phyloP scores from a whole-genome alignment of 2,888 invertebrate genomes.

The Ophioninae sp. region DNA sequence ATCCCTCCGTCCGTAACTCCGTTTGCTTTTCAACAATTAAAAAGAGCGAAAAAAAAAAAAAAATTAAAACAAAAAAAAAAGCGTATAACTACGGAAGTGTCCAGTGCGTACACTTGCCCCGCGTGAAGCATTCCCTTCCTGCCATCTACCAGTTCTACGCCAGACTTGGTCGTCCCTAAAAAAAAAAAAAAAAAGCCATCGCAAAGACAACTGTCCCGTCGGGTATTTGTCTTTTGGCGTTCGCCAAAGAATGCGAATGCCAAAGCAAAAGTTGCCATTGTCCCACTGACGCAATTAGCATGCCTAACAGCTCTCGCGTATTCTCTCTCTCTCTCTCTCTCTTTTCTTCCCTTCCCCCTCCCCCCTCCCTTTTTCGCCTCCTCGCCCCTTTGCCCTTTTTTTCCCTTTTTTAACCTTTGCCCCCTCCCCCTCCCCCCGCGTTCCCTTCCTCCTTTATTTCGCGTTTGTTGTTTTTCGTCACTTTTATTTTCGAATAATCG shows the following conservation, averaged over 20 bases:
- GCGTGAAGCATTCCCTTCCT: too few relatives aligned
- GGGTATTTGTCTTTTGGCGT: slow-evolving; percentile 39
- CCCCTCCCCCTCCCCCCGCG: neutral
- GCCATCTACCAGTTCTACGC: too few relatives aligned
- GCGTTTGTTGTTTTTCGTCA: neutral
- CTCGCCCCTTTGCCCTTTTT: neutral
- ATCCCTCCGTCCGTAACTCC: slow-evolving; percentile 16
- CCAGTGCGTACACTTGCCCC: too few relatives aligned
- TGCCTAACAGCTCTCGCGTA: slow-evolving; percentile 43
- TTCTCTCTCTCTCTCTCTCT: neutral
- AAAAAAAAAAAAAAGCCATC: neutral
- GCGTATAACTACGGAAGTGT: too few relatives aligned
- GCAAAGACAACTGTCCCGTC: slow-evolving; percentile 3
- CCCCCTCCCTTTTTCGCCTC: neutral
- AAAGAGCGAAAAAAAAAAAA: neutral
- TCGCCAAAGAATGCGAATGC: slow-evolving; percentile 50
- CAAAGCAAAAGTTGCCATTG: slow-evolving; percentile 44
- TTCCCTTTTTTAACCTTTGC: neutral
- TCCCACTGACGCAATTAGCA: slow-evolving; percentile 55
- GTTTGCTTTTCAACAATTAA: neutral
- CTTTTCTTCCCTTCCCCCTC: slow-evolving; percentile 4
- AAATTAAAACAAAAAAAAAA: too few relatives aligned
- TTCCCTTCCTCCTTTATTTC: neutral
- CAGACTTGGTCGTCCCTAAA: too few relatives aligned
- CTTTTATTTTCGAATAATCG: slow-evolving; percentile 11